Evolutionary conservation across 2,888 invertebrate genomes (phyloP).

Genomic region (Cataglyphis albicans): DNA sequence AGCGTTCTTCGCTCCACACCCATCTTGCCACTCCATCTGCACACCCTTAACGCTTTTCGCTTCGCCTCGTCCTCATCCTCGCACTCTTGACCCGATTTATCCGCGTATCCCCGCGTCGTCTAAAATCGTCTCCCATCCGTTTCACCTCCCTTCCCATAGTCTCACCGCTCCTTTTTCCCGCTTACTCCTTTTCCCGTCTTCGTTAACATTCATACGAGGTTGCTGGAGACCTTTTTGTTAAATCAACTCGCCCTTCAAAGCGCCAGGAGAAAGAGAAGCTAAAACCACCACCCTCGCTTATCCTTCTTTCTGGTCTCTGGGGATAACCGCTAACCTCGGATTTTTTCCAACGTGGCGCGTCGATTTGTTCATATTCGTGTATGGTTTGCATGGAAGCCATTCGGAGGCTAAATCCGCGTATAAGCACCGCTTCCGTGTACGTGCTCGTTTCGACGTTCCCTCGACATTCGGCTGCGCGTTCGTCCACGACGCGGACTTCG

Average conservation of each 20-base stretch:
- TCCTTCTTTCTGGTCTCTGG: slow-evolving; percentile 61
- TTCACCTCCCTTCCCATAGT: slow-evolving; percentile 17
- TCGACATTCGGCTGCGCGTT: slow-evolving; percentile 49
- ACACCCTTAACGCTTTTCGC: not conserved
- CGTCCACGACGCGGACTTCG: slow-evolving; percentile 44
- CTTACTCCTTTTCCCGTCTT: slow-evolving; percentile 75
- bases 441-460: slow-evolving; percentile 44
- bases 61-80: slow-evolving; percentile 5
- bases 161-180: slow-evolving; percentile 51
- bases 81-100: slow-evolving; percentile 70
- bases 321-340: slow-evolving; percentile 58
- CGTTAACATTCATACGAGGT: slow-evolving; percentile 76
- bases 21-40: slow-evolving; percentile 15
- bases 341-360: slow-evolving; percentile 41
- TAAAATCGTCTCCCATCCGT: slow-evolving; percentile 67
- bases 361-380: slow-evolving; percentile 59
- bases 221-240: slow-evolving; percentile 68
- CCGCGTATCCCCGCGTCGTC: slow-evolving; percentile 55
- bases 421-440: slow-evolving; percentile 63
- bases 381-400: slow-evolving; percentile 61
- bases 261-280: slow-evolving; percentile 39
- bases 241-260: slow-evolving; percentile 66
- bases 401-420: slow-evolving; percentile 69
- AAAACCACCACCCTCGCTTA: slow-evolving; percentile 24
- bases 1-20: slow-evolving; percentile 5